These are phyloP conservation scores for Bombus huntii DNA, from an alignment of 1,140 invertebrate species.

Conservation along the genomic window DNA sequence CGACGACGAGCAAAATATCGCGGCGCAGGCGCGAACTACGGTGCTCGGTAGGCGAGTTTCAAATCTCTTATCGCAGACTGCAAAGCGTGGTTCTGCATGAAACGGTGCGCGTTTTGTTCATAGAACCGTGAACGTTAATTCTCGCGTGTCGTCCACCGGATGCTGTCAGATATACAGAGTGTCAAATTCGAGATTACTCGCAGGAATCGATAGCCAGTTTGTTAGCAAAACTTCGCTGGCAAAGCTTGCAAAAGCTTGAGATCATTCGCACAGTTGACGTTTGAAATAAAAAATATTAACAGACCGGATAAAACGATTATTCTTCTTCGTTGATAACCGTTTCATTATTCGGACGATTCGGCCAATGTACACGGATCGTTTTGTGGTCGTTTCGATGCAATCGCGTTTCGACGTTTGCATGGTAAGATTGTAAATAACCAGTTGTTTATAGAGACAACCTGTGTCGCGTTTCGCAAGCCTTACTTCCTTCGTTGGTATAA, in stretches of 20 bases:
- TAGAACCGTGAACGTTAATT: slow-evolving; percentile 29
- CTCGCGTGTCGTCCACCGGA: slow-evolving; percentile 26
- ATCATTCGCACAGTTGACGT: background rate
- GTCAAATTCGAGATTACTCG: slow-evolving; percentile 1
- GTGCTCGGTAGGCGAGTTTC: slow-evolving; percentile 66
- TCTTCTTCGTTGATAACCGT: background rate
- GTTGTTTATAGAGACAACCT: background rate
- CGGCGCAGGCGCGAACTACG: slow-evolving; percentile 69
- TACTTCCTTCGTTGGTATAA: background rate
- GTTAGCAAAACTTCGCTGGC: too few species aligned
- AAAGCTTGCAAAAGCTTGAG: background rate
- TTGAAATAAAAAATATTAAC: background rate
- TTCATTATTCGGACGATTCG: background rate
- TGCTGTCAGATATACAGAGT: slow-evolving; percentile 10
- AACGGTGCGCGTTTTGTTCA: slow-evolving; percentile 25
- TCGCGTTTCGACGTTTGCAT: background rate
- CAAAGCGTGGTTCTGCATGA: slow-evolving; percentile 48
- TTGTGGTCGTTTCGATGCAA: background rate
- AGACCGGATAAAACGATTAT: background rate
- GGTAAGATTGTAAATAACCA: background rate
- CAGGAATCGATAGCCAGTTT: slow-evolving; percentile 18
- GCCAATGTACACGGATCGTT: background rate
- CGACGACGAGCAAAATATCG: slow-evolving; percentile 56
- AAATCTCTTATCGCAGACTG: slow-evolving; percentile 66
- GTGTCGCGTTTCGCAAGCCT: background rate